Evolutionary conservation across 2,888 invertebrate species (phyloP), one percentile per base, ranked within the genome.

Genomic region (Chloroclystis v-ata): DNA sequence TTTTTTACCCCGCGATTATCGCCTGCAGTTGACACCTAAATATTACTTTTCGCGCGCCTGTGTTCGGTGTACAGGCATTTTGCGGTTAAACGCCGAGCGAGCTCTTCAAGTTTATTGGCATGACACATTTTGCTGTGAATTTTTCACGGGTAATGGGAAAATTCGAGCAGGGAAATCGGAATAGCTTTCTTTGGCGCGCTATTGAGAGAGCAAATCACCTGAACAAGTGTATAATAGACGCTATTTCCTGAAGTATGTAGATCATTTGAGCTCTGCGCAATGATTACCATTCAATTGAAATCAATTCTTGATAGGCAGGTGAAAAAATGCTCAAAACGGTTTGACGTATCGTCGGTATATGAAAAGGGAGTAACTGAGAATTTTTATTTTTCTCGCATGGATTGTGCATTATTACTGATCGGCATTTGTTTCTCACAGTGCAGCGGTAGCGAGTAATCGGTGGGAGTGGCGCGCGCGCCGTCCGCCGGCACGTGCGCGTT

Each of bases 1-100:
- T 86, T 86, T 86, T 86, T 86, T 85, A 85, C 75, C 67, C 74
- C 75, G 76, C 81, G 83, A 84, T 87, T 80, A 86, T 84, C 84
- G 87, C 75, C 74, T 87, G 86, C 83, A 79, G 76, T 82, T 86
- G 87, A 86, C 87, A 85, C 79, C 85, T 84, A 81, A 84, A 84
- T 86, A 86, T 87, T 85, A 82, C 83, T 81, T 82, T 82, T 78
- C 77, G 72, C 71, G 67, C 35, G 65, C 57, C 61, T 55, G 60
- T 65, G 67, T 66, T 65, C 67, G 60, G 61, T 69, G 67, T 69
- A 69, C 68, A 74, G 71, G 70, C 80, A 78, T 80, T 81, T 78
- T 75, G 82, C 67, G 75, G 75, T 69, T 71, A 70, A 57, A 57
- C 62, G 65, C 59, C 57, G 66, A 32, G 64, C 75, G 76, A 75